Conservation (phyloP, 2,888 invertebrate genomes). For the Cryptops parisi region DNA sequence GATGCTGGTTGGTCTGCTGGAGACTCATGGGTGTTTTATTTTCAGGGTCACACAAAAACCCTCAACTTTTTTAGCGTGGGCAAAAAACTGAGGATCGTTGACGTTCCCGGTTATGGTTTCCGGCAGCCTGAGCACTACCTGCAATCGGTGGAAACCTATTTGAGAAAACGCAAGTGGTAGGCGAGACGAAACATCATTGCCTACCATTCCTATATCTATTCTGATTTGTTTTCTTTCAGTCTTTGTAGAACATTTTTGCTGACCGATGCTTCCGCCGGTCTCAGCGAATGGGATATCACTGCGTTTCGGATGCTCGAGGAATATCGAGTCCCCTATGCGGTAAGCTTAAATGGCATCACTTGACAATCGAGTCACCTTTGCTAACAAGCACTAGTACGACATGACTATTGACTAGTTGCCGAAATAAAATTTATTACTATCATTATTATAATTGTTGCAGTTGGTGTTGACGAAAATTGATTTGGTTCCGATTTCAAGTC, state of each 20-base stretch:
- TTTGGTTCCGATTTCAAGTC: neutral
- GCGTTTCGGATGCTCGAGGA: conserved; percentile 19
- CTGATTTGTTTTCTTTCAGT: conserved; percentile 10
- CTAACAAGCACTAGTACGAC: too few species aligned
- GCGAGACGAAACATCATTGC: conserved; percentile 4
- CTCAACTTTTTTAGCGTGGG: conserved; percentile 28
- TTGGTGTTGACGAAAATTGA: neutral
- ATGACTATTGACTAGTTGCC: too few species aligned
- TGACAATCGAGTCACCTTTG: too few species aligned
- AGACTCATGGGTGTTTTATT: too few species aligned
- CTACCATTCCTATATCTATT: neutral
- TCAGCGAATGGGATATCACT: conserved; percentile 17
- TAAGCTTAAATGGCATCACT: too few species aligned
- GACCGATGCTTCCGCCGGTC: conserved; percentile 18
- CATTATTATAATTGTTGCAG: too few species aligned
- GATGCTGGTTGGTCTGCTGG: too few species aligned
- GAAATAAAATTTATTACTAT: too few species aligned
- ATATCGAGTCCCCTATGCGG: conserved; percentile 18
- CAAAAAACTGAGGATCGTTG: conserved; percentile 26
- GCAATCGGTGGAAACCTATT: conserved; percentile 27
- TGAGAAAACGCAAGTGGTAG: conserved; percentile 26
- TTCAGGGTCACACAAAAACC: conserved; percentile 28
- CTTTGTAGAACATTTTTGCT: conserved; percentile 19
- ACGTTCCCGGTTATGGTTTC: conserved; percentile 31
- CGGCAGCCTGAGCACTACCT: conserved; percentile 29